Base-by-base conservation (phyloP, 2,113 vertebrate genomes). In the Sebastes schlegelii region DNA sequence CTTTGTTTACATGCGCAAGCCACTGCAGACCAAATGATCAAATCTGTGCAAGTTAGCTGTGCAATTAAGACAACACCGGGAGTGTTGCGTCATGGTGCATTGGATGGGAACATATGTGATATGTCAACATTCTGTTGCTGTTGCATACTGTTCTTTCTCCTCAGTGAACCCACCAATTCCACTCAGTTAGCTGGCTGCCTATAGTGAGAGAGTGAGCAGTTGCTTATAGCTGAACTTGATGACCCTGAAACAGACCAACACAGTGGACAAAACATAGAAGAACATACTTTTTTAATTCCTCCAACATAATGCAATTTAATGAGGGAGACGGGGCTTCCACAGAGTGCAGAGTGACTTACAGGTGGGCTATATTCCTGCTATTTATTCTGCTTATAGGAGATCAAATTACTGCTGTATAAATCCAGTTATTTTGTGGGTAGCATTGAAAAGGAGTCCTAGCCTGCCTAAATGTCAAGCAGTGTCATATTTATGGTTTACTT, bases 381-480 rank as follows among this genome's bases (percentile, higher is more conserved):
- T 73, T 72, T 49, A 45, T 48, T 55, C 46, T 49, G 42, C 46
- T 69, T 74, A 64, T 8, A 64, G 42, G 5, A 13, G 8, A 66
- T 60, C 23, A 40, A 40, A 26, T 75, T 57, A 13, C 26, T 62
- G 4, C 26, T 1, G 34, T 34, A 3, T 52, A 11, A 69, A 46
- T 43, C 4, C 21, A 61, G 17, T 67, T 46, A 19, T 43, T 63
- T 34, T 49, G 26, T 61, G 9, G 46, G 40, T 51, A 23, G 17
- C 43, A n/a, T 3, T 70, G 64, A 61, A 65, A 55, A 65, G 7
- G 57, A n/a, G 66, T 12, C n/a, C 21, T 46, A 1, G 17, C 13
- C 12, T 5, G 62, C 43, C 45, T 80, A 71, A 81, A 89, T 84
- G 83, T 77, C 75, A 86, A 75, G 60, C 10, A n/a, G 42, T 48